Conservation (phyloP, 2,113 vertebrate genomes). For the Alosa alosa region DNA sequence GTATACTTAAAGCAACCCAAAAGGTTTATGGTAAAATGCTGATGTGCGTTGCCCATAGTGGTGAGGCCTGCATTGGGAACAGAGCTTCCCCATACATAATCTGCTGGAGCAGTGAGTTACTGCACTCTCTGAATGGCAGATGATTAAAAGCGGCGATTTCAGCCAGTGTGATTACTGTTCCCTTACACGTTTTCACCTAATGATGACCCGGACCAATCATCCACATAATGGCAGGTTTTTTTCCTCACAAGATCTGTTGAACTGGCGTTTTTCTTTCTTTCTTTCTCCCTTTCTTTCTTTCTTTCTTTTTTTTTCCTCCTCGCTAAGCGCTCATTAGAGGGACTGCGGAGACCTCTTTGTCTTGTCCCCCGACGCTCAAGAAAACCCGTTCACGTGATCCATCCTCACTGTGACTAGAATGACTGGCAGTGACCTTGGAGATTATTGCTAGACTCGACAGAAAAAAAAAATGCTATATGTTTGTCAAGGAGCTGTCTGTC, state of each 20-base stretch:
- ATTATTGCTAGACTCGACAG: constrained; percentile 73
- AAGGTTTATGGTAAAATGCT: not conserved
- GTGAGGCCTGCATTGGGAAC: not conserved
- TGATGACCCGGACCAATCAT: constrained; percentile 14
- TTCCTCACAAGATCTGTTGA: constrained; percentile 4
- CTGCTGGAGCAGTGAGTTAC: constrained; percentile 8
- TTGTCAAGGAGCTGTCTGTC: constrained; percentile 72
- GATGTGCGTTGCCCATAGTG: not conserved
- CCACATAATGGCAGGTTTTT: constrained; percentile 13
- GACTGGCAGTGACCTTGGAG: constrained; percentile 66
- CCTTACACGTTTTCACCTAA: not conserved
- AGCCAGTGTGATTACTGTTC: constrained; percentile 17
- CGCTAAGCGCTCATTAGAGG: not conserved
- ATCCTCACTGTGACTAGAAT: constrained; percentile 30
- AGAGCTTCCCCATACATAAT: not conserved
- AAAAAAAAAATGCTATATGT: constrained; percentile 67
- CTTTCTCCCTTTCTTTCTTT: not conserved
- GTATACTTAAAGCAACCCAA: not conserved
- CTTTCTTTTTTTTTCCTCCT: not conserved
- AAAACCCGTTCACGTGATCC: constrained; percentile 14
- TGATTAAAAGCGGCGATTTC: constrained; percentile 13
- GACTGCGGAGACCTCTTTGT: constrained; percentile 12
- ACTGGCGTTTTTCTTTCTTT: not conserved
- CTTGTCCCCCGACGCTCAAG: not conserved
- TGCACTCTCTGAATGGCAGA: not conserved